Percentiles rank a stretch among this genome's conserved stretches.
Evolutionary conservation across 2,797 vertebrate genomes (phyloP).

Genomic region (Hippocampus kuda): DNA sequence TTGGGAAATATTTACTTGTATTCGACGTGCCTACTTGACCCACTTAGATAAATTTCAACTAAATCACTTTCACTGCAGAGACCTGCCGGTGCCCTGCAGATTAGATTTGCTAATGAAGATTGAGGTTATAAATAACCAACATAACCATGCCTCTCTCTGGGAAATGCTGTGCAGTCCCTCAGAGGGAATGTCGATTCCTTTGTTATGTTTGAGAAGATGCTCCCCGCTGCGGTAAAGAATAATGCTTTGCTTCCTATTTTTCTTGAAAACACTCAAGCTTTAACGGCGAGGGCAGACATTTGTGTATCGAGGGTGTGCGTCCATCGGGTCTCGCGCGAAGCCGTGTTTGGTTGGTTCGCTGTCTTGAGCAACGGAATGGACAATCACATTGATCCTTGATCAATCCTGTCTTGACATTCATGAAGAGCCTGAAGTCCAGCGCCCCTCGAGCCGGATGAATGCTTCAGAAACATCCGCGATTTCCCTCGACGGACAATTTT

Average conservation of each 20-base stretch:
- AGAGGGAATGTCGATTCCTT: constrained; percentile 9
- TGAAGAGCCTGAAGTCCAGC: neutral
- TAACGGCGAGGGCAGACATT: neutral
- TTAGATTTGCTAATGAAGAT: constrained; percentile 41
- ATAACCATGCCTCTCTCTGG: constrained; percentile 20
- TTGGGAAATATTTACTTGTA: constrained; percentile 21
- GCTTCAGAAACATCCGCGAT: neutral
- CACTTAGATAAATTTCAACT: constrained; percentile 37
- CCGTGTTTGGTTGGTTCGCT: neutral
- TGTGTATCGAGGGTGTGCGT: neutral
- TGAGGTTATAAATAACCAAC: constrained; percentile 50
- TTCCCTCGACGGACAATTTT: constrained; percentile 8
- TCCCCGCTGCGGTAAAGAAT: neutral
- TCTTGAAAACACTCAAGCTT: neutral
- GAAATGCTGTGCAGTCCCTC: constrained; percentile 3
- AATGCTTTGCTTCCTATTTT: neutral
- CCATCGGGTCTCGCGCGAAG: neutral
- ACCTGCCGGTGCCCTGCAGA: constrained; percentile 26
- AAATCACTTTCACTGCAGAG: constrained; percentile 32
- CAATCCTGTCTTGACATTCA: neutral
- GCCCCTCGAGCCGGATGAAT: neutral
- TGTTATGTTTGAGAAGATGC: constrained; percentile 5
- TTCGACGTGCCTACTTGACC: constrained; percentile 21
- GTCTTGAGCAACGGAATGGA: neutral
- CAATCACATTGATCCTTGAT: neutral